Base-by-base conservation (phyloP, 2,888 invertebrate genomes). In the Halictus ligatus region DNA sequence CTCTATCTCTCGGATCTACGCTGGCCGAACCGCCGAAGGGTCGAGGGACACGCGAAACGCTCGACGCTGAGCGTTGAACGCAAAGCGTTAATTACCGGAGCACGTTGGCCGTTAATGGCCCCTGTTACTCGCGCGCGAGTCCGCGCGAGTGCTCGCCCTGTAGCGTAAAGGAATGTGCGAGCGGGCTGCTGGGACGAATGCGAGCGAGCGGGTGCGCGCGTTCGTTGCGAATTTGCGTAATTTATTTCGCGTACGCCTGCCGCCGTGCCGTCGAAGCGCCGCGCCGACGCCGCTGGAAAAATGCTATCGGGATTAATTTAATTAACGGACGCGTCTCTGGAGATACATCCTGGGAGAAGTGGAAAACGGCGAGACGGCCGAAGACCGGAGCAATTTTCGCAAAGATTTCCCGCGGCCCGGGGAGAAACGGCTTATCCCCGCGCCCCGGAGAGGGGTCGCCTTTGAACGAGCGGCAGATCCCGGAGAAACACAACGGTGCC, bases 21-120 rank as follows among this genome's bases (percentile, higher is more conserved):
- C 25, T 29, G 83, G 73, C 73, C 78, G 82, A 82, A 73, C 75
- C 75, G 67, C 58, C 81, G 67, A 77, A 82, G 78, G 78, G 78
- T 79, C 82, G 75, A 29, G 78, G 81, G 83, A 81, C 80, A 80
- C 78, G 35, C 67, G 67, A 67, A 29, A 25, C 58, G 75, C 71
- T 54, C 50, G 21, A 54, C 50, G 50, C 21, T 25, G 71, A 80
- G 1, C 54, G 21, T 54, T 29, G 60, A 75, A 67, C 78, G 75
- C 35, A 43, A 77, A 74, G 73, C 83, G 78, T 85, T 85, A 85
- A 85, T 85, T 85, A 77, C 72, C 78, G 60, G 48, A 10, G 81
- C 60, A 71, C 78, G 75, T 76, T 78, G 43, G 10, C 67, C 64
- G 64, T 25, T 18, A 71, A 75, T 50, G 77, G 58, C 67, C 67